A percentile compares a stretch with the other conserved stretches of the same genome.
These are phyloP conservation scores for Pachymerium ferrugineum DNA, from an alignment of 2,888 invertebrate genomes.

Conservation along the genomic window DNA sequence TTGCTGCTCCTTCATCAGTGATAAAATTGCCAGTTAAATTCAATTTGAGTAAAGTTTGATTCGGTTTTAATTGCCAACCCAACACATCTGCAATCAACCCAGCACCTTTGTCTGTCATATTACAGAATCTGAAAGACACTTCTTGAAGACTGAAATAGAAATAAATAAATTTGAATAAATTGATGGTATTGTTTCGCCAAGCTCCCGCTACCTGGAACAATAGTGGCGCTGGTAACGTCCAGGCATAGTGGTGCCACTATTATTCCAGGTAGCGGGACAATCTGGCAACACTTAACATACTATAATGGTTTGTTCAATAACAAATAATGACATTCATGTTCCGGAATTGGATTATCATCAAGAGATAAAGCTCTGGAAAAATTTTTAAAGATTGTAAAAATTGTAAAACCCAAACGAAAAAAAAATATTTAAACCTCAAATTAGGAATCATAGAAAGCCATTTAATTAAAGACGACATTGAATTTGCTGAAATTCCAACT, in stretches of 20 bases:
- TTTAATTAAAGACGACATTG: neutral
- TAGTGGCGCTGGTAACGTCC: too few species aligned
- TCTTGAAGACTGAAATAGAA: neutral
- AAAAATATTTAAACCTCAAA: too few species aligned
- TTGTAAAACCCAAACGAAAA: too few species aligned
- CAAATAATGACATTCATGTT: neutral
- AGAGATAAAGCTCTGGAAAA: neutral
- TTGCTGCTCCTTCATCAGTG: neutral
- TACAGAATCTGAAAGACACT: neutral
- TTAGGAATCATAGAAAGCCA: neutral
- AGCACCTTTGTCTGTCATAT: neutral
- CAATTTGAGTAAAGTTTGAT: neutral
- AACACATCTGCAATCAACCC: neutral
- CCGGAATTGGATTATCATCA: neutral
- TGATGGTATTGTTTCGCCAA: neutral
- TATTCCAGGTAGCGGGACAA: too few species aligned
- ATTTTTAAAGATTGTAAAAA: neutral
- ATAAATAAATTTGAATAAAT: too few species aligned
- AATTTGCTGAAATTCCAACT: neutral
- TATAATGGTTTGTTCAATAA: neutral
- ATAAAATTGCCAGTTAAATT: neutral
- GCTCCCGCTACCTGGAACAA: too few species aligned
- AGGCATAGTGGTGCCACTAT: too few species aligned
- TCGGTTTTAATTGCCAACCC: too few species aligned
- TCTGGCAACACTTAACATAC: neutral